Conservation (phyloP, 2,113 vertebrate species). For the Spizaetus ornatus region DNA sequence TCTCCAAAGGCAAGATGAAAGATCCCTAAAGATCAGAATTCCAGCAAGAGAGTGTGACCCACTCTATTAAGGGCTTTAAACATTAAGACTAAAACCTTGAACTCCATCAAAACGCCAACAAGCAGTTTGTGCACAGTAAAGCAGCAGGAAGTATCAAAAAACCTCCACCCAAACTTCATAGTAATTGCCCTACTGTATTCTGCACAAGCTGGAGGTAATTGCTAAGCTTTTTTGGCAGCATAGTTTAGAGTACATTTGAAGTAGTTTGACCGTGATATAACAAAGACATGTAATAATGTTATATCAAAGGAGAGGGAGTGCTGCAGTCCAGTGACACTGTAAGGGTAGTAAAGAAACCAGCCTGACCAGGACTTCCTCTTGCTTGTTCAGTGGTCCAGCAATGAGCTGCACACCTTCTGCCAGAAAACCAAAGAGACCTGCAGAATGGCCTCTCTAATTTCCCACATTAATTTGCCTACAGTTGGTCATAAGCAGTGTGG, state of each 20-base stretch:
- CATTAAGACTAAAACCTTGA: background rate
- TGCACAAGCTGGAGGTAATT: background rate
- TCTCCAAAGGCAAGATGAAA: conserved; percentile 21
- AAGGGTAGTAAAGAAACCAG: background rate
- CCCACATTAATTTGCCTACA: background rate
- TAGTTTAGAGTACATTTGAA: background rate
- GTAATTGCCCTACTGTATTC: background rate
- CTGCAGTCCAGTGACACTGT: background rate
- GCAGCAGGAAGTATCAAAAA: background rate
- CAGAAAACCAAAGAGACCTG: accelerated
- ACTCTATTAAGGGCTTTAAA: conserved; percentile 40
- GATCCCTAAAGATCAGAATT: conserved; percentile 36
- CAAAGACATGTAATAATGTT: background rate
- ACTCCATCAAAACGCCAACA: conserved; percentile 40
- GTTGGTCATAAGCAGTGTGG: background rate
- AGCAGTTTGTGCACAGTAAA: background rate
- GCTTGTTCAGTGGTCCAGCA: background rate
- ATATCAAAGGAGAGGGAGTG: background rate
- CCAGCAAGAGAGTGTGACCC: conserved; percentile 13
- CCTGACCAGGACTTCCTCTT: background rate
- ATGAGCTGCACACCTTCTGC: background rate
- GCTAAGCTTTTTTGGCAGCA: background rate
- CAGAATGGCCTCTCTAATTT: background rate
- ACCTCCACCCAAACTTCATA: background rate
- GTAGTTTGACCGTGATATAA: background rate